phyloP scores from a whole-genome alignment of 2,888 invertebrate species.

The Anaspis maculata region DNA sequence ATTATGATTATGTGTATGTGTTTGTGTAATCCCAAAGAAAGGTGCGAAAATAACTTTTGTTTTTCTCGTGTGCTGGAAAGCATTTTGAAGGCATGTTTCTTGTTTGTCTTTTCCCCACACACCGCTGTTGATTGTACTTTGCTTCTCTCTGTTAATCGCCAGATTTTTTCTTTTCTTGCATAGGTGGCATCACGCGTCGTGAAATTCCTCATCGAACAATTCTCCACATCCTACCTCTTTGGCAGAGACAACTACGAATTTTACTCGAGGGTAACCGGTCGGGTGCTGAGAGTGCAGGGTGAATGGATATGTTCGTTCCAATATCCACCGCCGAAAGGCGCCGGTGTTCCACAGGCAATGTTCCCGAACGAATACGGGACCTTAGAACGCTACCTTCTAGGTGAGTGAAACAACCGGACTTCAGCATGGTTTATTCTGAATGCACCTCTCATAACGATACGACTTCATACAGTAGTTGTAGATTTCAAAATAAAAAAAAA shows the following conservation, averaged over 20 bases:
- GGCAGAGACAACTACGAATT: constrained; percentile 92
- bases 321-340: constrained; percentile 66
- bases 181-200: constrained; percentile 92
- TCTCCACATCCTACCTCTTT: constrained; percentile 91
- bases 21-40: too few relatives aligned
- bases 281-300: constrained; percentile 85
- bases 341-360: constrained; percentile 40
- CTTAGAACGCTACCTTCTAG: constrained; percentile 38
- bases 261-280: constrained; percentile 88
- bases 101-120: too few relatives aligned
- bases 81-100: too few relatives aligned
- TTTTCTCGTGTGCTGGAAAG: too few relatives aligned
- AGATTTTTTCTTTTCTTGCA: constrained; percentile 5
- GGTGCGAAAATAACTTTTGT: too few relatives aligned
- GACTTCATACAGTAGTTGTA: too few relatives aligned
- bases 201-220: constrained; percentile 95
- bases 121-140: too few relatives aligned
- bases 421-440: too few relatives aligned
- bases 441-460: too few relatives aligned
- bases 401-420: constrained; percentile 32
- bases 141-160: too few relatives aligned
- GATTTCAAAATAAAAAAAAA: too few relatives aligned
- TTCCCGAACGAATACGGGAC: constrained; percentile 54
- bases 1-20: too few relatives aligned
- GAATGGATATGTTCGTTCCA: constrained; percentile 94